phyloP scores from a whole-genome alignment of 1,140 invertebrate species.

The Caenorhabditis inopinata region DNA sequence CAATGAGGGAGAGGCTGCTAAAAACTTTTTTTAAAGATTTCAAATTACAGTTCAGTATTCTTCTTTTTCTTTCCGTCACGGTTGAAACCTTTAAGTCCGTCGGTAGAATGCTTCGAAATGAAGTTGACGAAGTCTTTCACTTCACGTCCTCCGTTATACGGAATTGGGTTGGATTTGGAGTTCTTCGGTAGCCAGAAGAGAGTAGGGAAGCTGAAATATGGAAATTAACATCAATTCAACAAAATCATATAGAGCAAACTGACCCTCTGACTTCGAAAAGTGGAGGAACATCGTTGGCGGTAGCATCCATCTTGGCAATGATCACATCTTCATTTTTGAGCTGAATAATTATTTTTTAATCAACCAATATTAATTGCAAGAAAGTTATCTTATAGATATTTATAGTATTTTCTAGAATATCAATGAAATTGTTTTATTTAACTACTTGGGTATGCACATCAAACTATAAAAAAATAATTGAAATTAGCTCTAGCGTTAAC shows the following conservation, averaged over 20 bases:
- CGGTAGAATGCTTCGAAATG: constrained; percentile 85
- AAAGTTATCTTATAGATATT: no score
- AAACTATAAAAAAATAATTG: no score
- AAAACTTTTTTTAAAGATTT: neutral
- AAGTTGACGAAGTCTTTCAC: constrained; percentile 93
- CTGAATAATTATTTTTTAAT: no score
- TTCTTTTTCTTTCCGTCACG: constrained; percentile 84
- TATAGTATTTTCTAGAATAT: no score
- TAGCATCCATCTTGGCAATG: constrained; percentile 97
- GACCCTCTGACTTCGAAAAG: constrained; percentile 82
- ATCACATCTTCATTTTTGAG: constrained; percentile 81
- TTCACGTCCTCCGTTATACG: constrained; percentile 91
- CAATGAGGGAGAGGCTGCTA: neutral
- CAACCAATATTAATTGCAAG: no score
- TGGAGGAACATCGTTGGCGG: constrained; percentile 93
- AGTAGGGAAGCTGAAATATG: constrained; percentile 84
- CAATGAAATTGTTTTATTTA: no score
- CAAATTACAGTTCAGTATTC: constrained; percentile 72
- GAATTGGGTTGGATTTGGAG: constrained; percentile 77
- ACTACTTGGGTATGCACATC: no score
- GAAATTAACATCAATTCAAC: neutral
- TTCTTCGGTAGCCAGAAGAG: constrained; percentile 90
- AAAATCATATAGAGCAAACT: constrained; percentile 44
- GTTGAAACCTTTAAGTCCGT: constrained; percentile 83
- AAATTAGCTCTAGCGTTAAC: no score